Evolutionary conservation across 1,140 invertebrate species (phyloP).

Genomic region (Panulirus ornatus): DNA sequence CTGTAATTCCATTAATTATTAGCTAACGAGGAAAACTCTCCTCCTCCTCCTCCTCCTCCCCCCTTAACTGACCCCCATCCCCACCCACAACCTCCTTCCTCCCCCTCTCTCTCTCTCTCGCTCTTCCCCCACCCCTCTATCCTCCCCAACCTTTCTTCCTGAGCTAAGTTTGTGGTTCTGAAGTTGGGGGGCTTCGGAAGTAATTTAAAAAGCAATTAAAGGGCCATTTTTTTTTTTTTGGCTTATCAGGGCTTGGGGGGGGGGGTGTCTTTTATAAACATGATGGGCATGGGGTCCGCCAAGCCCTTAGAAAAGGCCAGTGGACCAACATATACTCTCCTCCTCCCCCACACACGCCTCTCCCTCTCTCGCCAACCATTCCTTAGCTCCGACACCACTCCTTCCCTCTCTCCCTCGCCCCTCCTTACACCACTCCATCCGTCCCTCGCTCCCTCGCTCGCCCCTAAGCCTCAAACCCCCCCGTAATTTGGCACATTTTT

Average conservation of each 20-base stretch:
- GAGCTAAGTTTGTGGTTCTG: conserved; percentile 53
- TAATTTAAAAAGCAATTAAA: conserved; percentile 71
- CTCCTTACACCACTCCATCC: neutral
- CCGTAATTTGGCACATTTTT: too few species aligned
- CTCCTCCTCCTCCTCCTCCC: neutral
- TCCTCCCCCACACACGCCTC: conserved; percentile 3
- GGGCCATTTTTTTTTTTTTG: conserved; percentile 45
- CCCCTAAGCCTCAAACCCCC: too few species aligned
- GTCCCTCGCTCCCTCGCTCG: too few species aligned
- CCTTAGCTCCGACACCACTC: too few species aligned
- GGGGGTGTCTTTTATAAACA: conserved; percentile 39
- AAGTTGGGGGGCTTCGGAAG: conserved; percentile 63
- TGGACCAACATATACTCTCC: neutral
- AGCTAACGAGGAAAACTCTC: conserved; percentile 10
- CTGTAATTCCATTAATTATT: conserved; percentile 37
- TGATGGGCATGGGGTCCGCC: too few species aligned
- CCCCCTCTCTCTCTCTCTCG: neutral
- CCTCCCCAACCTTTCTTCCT: neutral
- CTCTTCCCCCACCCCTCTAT: neutral
- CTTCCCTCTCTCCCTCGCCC: conserved; percentile 36
- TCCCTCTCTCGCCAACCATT: neutral
- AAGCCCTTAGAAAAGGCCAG: too few species aligned
- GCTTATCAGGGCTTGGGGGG: conserved; percentile 38
- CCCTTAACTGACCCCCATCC: neutral
- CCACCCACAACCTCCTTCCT: neutral